A percentile compares a stretch with the other conserved stretches of the same genome.
phyloP scores from a whole-genome alignment of 2,113 vertebrate genomes.

The Noctilio leporinus region DNA sequence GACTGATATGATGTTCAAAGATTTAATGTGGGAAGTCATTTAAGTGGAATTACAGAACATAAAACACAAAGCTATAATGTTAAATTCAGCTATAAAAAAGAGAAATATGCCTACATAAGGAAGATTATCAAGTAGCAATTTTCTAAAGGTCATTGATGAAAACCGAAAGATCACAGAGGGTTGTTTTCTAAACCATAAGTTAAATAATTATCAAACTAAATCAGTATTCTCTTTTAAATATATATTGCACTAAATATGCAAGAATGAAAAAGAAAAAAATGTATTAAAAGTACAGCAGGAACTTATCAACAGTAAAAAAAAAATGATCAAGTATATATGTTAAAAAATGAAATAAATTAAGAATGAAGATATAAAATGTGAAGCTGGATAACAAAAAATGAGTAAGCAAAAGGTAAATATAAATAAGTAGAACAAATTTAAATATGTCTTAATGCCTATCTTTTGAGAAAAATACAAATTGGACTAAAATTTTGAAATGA shows the following conservation, averaged over 20 bases:
- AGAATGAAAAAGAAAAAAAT: not conserved
- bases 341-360: not conserved
- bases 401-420: not conserved
- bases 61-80: not conserved
- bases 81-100: not conserved
- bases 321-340: not conserved
- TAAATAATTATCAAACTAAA: not conserved
- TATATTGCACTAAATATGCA: not conserved
- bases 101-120: not conserved
- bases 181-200: not conserved
- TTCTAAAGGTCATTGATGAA: not conserved
- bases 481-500: not conserved
- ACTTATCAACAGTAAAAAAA: not conserved
- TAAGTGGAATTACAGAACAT: not conserved
- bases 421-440: not conserved
- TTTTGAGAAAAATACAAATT: not conserved
- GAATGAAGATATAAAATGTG: not conserved
- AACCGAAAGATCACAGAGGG: not conserved
- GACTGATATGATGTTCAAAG: not conserved
- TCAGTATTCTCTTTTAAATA: not conserved
- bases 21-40: not conserved
- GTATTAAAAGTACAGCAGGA: not conserved
- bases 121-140: not conserved
- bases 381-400: not conserved
- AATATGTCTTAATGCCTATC: not conserved